Percentiles rank a stretch among this genome's conserved stretches.
These are phyloP conservation scores for Phymatocera aterrima DNA, from an alignment of 2,888 invertebrate species.

Conservation along the genomic window DNA sequence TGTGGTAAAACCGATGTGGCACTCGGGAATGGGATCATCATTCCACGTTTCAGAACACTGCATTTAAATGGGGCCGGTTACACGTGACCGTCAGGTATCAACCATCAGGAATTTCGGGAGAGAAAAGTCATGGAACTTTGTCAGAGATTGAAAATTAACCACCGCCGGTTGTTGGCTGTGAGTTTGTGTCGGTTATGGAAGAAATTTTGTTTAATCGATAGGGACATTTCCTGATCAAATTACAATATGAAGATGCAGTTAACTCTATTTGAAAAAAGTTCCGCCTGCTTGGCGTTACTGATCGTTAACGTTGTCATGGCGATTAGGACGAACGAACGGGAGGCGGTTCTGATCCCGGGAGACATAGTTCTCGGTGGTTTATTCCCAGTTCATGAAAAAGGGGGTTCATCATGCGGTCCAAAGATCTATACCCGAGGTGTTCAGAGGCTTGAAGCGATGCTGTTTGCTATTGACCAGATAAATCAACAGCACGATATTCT, in stretches of 20 bases:
- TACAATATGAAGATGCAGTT: background rate
- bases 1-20: background rate
- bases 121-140: constrained; percentile 19
- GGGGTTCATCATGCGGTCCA: constrained; percentile 75
- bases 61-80: constrained; percentile 14
- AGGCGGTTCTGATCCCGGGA: constrained; percentile 75
- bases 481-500: constrained; percentile 76
- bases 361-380: constrained; percentile 80
- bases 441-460: constrained; percentile 80
- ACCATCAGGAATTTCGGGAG: background rate
- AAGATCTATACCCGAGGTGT: constrained; percentile 79
- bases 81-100: background rate
- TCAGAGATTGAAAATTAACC: background rate
- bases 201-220: background rate
- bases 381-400: constrained; percentile 80
- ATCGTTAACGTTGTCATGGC: constrained; percentile 47
- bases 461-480: constrained; percentile 79
- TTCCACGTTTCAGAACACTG: background rate
- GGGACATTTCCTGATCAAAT: constrained; percentile 7
- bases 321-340: constrained; percentile 61
- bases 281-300: constrained; percentile 46
- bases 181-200: background rate
- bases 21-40: background rate
- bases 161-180: background rate
- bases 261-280: background rate